phyloP scores from a whole-genome alignment of 2,113 vertebrate species.

The Euleptes europaea region DNA sequence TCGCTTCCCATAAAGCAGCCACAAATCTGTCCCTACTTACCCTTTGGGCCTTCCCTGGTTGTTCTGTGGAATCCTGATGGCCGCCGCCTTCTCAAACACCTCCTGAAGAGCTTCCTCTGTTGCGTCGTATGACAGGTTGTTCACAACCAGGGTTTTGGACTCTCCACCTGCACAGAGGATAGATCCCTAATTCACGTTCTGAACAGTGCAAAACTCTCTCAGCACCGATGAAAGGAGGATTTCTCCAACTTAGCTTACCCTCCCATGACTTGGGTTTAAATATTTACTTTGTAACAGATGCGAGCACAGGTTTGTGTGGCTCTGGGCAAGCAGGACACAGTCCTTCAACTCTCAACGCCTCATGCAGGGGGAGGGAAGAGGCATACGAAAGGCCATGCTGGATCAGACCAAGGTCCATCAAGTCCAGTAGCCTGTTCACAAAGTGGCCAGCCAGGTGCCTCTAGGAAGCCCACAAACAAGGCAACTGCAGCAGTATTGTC shows the following conservation, averaged over 20 bases:
- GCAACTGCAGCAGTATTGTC: too few relatives aligned
- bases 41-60: constrained; percentile 90
- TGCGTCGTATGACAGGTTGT: constrained; percentile 89
- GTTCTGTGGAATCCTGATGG: constrained; percentile 88
- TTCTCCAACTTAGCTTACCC: not conserved
- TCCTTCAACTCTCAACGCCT: too few relatives aligned
- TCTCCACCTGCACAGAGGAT: constrained; percentile 46
- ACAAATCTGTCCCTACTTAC: constrained; percentile 62
- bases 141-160: constrained; percentile 89
- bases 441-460: too few relatives aligned
- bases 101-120: constrained; percentile 88
- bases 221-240: not conserved
- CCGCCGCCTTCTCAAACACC: constrained; percentile 89
- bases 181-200: not conserved
- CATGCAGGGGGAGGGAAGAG: too few relatives aligned
- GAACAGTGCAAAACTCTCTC: not conserved
- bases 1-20: too few relatives aligned
- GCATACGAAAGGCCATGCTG: too few relatives aligned
- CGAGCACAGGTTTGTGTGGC: not conserved
- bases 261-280: too few relatives aligned
- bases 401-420: too few relatives aligned
- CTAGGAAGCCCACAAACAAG: too few relatives aligned
- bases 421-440: too few relatives aligned
- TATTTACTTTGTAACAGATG: not conserved
- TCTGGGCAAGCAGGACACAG: too few relatives aligned